Conservation (phyloP, 2,113 vertebrate genomes). For the Neogale vison region DNA sequence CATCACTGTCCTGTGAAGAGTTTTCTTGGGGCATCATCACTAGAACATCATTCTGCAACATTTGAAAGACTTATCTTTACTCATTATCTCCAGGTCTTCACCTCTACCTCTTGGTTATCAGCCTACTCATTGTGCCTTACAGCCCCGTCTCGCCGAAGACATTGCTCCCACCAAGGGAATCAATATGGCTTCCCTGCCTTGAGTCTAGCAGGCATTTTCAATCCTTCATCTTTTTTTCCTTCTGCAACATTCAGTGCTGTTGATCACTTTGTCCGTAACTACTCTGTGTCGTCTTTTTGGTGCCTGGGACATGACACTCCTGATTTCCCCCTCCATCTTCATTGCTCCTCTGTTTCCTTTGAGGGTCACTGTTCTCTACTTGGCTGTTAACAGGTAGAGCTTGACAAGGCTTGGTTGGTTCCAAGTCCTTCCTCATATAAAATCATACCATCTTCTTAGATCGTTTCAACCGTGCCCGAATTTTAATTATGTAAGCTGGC, state of each 20-base stretch:
- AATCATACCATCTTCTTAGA: not conserved
- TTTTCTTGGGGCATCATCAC: not conserved
- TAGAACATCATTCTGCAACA: not conserved
- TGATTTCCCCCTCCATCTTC: not conserved
- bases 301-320: not conserved
- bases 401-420: not conserved
- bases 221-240: not conserved
- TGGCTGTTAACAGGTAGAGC: not conserved
- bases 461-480: not conserved
- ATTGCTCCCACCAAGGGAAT: not conserved
- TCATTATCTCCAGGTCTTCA: not conserved
- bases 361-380: not conserved
- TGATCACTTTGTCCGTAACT: not conserved
- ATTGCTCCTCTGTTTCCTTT: not conserved
- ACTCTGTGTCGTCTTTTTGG: not conserved
- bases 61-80: not conserved
- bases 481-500: not conserved
- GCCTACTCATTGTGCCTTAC: not conserved
- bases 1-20: not conserved
- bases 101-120: not conserved
- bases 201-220: not conserved
- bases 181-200: rapidly evolving
- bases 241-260: not conserved
- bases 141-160: not conserved
- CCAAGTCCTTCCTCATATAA: not conserved